Conservation (phyloP, 2,888 invertebrate species). For the Oligia fasciuncula region DNA sequence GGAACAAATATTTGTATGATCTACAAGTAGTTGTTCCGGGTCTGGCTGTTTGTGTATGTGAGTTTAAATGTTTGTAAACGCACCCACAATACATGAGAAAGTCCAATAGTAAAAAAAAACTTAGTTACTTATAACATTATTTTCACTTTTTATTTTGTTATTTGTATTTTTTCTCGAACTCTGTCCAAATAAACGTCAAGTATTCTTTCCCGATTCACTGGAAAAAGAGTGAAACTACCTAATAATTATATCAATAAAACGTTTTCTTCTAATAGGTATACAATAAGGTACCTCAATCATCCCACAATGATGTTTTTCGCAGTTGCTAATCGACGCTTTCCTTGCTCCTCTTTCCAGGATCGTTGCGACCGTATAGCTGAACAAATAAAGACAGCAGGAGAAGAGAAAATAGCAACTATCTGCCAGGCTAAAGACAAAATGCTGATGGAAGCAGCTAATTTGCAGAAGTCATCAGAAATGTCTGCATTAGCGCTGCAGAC, state of each 20-base stretch:
- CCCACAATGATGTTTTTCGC: background rate
- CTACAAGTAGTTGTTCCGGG: too few relatives aligned
- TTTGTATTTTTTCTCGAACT: background rate
- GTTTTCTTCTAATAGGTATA: background rate
- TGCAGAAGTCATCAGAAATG: slow-evolving; percentile 85
- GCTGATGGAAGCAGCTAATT: slow-evolving; percentile 81
- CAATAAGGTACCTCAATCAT: background rate
- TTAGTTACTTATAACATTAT: background rate
- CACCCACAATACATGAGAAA: too few relatives aligned
- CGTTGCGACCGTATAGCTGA: slow-evolving; percentile 89
- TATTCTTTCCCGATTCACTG: background rate
- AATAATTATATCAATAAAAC: background rate
- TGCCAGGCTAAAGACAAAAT: slow-evolving; percentile 83
- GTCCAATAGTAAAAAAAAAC: too few relatives aligned
- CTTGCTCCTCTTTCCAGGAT: slow-evolving; percentile 72
- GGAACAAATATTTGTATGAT: too few relatives aligned
- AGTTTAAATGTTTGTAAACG: too few relatives aligned
- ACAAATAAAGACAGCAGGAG: slow-evolving; percentile 87
- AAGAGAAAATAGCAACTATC: slow-evolving; percentile 88
- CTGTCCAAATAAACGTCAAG: background rate
- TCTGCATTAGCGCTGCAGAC: slow-evolving; percentile 85
- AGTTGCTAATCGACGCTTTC: background rate
- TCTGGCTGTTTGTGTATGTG: too few relatives aligned
- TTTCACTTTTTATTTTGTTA: background rate
- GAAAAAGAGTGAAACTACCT: background rate